A percentile compares a stretch with the other conserved stretches of the same genome.
These are phyloP conservation scores for Spilarctia lutea DNA, from an alignment of 2,888 invertebrate genomes.

Conservation along the genomic window DNA sequence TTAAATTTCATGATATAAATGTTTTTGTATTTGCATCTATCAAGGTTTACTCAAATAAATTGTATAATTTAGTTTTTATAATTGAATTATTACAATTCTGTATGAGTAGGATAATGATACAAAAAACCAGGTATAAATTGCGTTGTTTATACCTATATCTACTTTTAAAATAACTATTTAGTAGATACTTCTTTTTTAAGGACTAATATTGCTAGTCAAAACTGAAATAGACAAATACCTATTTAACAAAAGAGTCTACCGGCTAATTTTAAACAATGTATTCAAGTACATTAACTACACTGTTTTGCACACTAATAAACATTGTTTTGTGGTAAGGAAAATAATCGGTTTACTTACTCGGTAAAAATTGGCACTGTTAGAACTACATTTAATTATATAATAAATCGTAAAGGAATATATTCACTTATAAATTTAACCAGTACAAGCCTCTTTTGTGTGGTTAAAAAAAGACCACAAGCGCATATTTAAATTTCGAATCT, in stretches of 20 bases:
- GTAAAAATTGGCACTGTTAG: background rate
- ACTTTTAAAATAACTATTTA: background rate
- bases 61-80: background rate
- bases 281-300: background rate
- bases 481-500: slow-evolving; percentile 2
- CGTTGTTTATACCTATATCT: background rate
- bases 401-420: background rate
- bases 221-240: background rate
- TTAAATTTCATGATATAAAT: background rate
- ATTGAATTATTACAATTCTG: background rate
- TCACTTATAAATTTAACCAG: background rate
- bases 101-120: background rate
- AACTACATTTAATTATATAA: background rate
- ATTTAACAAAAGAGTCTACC: background rate
- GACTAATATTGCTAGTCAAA: background rate
- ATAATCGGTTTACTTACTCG: background rate
- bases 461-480: background rate
- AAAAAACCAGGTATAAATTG: background rate
- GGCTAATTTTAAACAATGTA: background rate
- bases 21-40: background rate
- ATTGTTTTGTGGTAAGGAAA: background rate
- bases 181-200: background rate
- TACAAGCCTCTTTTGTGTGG: background rate
- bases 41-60: background rate
- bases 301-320: background rate